Percentiles rank a stretch among this genome's conserved stretches.
Conservation (phyloP, 2,888 invertebrate genomes). For the Macrosoma leucophasiata region DNA sequence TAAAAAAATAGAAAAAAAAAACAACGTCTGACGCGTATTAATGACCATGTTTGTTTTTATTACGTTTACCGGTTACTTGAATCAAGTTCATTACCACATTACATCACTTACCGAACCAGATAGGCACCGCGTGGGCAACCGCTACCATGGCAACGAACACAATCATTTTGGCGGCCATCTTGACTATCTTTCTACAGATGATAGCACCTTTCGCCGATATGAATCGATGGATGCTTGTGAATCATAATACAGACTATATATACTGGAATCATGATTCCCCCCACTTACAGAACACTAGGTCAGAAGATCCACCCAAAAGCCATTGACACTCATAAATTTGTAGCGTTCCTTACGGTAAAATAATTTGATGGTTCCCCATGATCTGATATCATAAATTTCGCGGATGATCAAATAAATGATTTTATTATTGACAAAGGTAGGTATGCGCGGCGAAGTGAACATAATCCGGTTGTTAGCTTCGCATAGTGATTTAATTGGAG, state of each 20-base stretch:
- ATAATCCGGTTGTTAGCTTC: too few species aligned
- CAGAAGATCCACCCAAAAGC: conserved; percentile 44
- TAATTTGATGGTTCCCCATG: conserved; percentile 42
- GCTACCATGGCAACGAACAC: conserved; percentile 40
- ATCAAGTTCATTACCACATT: too few species aligned
- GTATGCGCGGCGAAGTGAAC: too few species aligned
- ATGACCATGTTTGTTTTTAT: too few species aligned
- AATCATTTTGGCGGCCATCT: conserved; percentile 51
- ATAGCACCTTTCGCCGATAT: conserved; percentile 46
- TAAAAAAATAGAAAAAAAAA: too few species aligned
- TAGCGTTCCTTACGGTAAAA: conserved; percentile 55
- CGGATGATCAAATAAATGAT: too few species aligned
- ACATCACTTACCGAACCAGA: conserved; percentile 50
- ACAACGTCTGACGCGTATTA: too few species aligned
- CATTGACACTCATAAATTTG: conserved; percentile 59
- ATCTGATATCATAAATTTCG: conserved; percentile 46
- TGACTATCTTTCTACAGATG: conserved; percentile 34
- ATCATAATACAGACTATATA: conserved; percentile 61
- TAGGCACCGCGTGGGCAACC: conserved; percentile 43
- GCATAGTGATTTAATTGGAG: too few species aligned
- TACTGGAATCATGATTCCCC: conserved; percentile 51
- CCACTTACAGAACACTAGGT: conserved; percentile 51
- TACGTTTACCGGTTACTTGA: too few species aligned
- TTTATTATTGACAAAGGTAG: too few species aligned
- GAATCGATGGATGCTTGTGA: conserved; percentile 51